phyloP scores from a whole-genome alignment of 2,888 invertebrate genomes.

The Conchocele bisecta region DNA sequence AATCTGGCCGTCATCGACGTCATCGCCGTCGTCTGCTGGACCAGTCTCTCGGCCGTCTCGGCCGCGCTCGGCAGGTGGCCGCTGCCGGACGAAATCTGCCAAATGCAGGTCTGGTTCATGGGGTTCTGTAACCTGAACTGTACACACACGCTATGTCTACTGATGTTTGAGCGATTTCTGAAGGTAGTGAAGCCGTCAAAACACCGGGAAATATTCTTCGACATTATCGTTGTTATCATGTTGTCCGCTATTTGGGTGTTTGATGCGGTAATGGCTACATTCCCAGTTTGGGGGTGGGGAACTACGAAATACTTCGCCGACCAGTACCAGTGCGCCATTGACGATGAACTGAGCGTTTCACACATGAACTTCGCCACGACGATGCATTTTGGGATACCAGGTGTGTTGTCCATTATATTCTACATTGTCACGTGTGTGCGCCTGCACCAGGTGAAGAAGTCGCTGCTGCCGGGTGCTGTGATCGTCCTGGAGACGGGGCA shows the following conservation, averaged over 20 bases:
- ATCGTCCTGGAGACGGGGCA: constrained; percentile 63
- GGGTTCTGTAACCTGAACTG: constrained; percentile 60
- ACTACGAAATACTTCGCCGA: constrained; percentile 49
- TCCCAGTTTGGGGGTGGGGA: constrained; percentile 70
- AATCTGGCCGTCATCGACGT: constrained; percentile 63
- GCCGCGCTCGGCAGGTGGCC: constrained; percentile 55
- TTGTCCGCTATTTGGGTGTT: constrained; percentile 62
- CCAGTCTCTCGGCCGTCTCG: constrained; percentile 52
- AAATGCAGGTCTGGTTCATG: constrained; percentile 62
- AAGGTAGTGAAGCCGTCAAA: constrained; percentile 66
- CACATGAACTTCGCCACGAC: constrained; percentile 66
- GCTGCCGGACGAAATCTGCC: constrained; percentile 59
- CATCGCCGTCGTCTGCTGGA: constrained; percentile 63
- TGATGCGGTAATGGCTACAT: constrained; percentile 62
- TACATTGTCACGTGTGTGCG: constrained; percentile 58
- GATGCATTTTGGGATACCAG: constrained; percentile 62
- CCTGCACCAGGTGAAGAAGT: constrained; percentile 42
- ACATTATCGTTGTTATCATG: constrained; percentile 57
- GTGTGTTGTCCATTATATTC: constrained; percentile 42
- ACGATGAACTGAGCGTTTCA: constrained; percentile 56
- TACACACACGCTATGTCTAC: constrained; percentile 60
- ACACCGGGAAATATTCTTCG: constrained; percentile 64
- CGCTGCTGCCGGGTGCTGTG: constrained; percentile 43
- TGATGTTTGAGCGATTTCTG: constrained; percentile 66
- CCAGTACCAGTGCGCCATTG: constrained; percentile 68